Conservation (phyloP, 1,140 invertebrate species). For the Ptiloglossa arizonensis region DNA sequence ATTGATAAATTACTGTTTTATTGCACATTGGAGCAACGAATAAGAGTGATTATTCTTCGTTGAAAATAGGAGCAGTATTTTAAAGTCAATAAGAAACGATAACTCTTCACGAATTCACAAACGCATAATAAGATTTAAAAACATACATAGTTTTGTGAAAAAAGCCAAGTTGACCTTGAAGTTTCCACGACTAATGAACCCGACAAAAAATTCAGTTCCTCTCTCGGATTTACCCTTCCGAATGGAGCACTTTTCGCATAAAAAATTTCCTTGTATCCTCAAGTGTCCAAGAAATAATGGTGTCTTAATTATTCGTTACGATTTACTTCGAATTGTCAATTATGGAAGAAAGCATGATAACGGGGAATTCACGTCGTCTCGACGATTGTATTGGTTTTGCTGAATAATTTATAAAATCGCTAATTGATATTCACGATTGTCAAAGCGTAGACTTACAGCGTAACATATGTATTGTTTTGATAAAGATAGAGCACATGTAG, state of each 20-base stretch:
- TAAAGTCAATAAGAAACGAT: too few species aligned
- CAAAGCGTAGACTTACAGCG: constrained; percentile 29
- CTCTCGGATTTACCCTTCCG: neutral
- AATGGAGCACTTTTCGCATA: neutral
- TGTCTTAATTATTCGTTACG: constrained; percentile 44
- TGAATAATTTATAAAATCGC: constrained; percentile 48
- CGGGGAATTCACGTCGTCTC: constrained; percentile 14
- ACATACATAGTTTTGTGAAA: too few species aligned
- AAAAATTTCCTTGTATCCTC: neutral
- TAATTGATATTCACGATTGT: constrained; percentile 45
- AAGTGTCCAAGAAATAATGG: constrained; percentile 10
- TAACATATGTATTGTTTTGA: constrained; percentile 56
- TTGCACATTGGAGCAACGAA: too few species aligned
- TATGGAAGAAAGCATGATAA: constrained; percentile 19
- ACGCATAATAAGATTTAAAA: too few species aligned
- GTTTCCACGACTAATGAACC: neutral
- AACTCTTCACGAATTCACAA: too few species aligned
- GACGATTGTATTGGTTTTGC: constrained; percentile 22
- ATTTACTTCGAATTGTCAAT: constrained; percentile 43
- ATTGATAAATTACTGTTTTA: too few species aligned
- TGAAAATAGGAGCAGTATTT: too few species aligned
- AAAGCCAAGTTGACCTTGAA: neutral
- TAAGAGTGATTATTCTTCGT: too few species aligned
- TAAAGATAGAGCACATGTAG: constrained; percentile 30
- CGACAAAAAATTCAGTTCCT: neutral